Evolutionary conservation across 2,113 vertebrate genomes (phyloP).

Genomic region (Notothenia coriiceps): DNA sequence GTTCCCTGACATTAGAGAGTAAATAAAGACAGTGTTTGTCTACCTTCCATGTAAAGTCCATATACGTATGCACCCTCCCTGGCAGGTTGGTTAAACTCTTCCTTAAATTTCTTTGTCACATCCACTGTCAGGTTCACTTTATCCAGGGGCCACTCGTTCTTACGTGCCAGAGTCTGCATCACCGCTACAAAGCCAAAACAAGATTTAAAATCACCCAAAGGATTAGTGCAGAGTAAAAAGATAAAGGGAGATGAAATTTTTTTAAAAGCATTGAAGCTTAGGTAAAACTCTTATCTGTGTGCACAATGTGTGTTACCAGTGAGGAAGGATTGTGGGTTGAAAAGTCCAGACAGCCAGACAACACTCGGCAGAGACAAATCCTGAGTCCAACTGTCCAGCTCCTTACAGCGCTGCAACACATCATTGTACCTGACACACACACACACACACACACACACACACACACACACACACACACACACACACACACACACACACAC

Average conservation of each 20-base stretch:
- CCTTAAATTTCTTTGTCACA: slow-evolving; percentile 87
- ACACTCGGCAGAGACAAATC: slow-evolving; percentile 89
- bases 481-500: slow-evolving; percentile 39
- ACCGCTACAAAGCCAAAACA: slow-evolving; percentile 69
- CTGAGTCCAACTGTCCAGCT: slow-evolving; percentile 88
- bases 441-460: slow-evolving; percentile 20
- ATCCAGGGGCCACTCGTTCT: slow-evolving; percentile 89
- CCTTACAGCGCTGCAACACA: slow-evolving; percentile 86
- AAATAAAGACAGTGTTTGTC: not conserved
- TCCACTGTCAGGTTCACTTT: slow-evolving; percentile 83
- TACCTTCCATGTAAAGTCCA: slow-evolving; percentile 85
- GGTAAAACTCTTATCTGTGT: not conserved
- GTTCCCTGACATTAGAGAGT: not conserved
- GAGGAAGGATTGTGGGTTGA: slow-evolving; percentile 97
- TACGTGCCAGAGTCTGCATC: slow-evolving; percentile 84
- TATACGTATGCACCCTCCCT: slow-evolving; percentile 82
- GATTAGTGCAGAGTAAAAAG: not conserved
- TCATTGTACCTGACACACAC: slow-evolving; percentile 81
- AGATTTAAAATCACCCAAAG: not conserved
- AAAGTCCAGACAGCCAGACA: slow-evolving; percentile 94
- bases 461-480: slow-evolving; percentile 6
- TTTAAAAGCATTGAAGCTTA: too few species aligned
- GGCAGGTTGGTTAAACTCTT: slow-evolving; percentile 85
- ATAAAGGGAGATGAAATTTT: not conserved
- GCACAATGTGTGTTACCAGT: slow-evolving; percentile 87